Percentiles rank a stretch among this genome's conserved stretches.
These are phyloP conservation scores for Galbula dea DNA, from an alignment of 2,113 vertebrate species.

Conservation along the genomic window DNA sequence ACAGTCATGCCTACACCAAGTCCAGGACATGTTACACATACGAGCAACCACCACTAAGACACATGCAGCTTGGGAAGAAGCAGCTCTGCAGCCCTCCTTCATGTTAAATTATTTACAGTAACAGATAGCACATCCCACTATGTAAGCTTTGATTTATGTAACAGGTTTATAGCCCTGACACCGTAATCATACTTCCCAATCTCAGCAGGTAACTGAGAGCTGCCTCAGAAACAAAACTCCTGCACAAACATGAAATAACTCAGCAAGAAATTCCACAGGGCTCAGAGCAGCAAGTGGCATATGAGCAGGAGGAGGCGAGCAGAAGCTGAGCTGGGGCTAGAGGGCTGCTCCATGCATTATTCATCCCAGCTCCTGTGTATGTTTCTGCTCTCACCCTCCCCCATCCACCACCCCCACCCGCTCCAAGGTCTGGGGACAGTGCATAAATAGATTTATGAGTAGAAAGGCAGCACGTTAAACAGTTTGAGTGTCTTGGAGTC, in stretches of 20 bases:
- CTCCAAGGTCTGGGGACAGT: conserved; percentile 37
- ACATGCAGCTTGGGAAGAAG: neutral
- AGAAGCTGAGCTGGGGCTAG: neutral
- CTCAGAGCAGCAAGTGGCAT: neutral
- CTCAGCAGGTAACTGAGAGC: conserved; percentile 3
- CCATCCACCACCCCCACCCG: too few relatives aligned
- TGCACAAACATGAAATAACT: conserved; percentile 53
- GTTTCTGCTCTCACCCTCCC: neutral
- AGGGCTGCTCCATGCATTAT: conserved; percentile 47
- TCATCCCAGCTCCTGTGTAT: neutral
- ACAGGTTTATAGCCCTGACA: conserved; percentile 38
- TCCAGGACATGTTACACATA: neutral
- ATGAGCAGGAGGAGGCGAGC: neutral
- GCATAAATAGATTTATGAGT: conserved; percentile 55
- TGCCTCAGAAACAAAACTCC: neutral
- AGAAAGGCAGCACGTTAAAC: conserved; percentile 42
- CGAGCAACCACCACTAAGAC: neutral
- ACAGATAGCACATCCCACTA: conserved; percentile 19
- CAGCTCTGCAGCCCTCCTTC: neutral
- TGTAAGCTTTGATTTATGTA: conserved; percentile 39
- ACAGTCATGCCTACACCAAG: fast-evolving
- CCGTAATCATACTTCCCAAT: neutral
- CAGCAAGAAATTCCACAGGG: neutral
- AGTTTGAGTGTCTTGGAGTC: conserved; percentile 56
- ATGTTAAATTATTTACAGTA: conserved; percentile 27